Evolutionary conservation across 1,140 invertebrate species (phyloP), one percentile per base, ranked within the genome.

Genomic region (Drosophila albomicans): DNA sequence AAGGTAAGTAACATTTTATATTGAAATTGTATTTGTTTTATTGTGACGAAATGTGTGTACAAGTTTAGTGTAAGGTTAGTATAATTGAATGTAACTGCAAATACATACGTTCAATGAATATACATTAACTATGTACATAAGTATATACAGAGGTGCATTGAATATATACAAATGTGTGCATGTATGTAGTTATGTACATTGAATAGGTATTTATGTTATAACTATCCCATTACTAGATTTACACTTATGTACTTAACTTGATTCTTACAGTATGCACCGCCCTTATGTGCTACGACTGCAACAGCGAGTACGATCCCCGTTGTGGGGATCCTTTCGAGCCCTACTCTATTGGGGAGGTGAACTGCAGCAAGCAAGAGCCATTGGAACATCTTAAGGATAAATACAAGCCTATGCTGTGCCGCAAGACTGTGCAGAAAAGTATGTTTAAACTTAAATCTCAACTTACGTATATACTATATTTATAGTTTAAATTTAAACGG

Each of bases 261-360:
- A 20, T 74, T 13, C 8, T 85, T 92, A 20, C 74, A 95, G 95
- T 94, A 57, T 78, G 93, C 43, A 91, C 86, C 77, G 91, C 88
- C 74, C 70, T 92, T 5, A 92, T 91, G 79, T 98, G 97, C 90
- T 98, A 97, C 84, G 95, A 97, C 75, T 98, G 97, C 93, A 98
- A 98, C 93, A 97, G 96, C 58, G 95, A 95, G 51, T 97, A 95
- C 82, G 97, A 98, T 93, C 96, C 96, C 16, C 94, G 96, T 79
- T 98, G 97, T 85, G 97, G 96, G 2, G 96, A 97, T 87, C 96
- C 96, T 2, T 98, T 98, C 85, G 95, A 97, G 88, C 93, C 95
- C 0, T 97, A 96, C 92, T 96, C 95, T 51, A 94, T 98, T 59
- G 97, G 96, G 13, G 94, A 95, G 61, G 95, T 97, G 3, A 97